Evolutionary conservation across 2,797 vertebrate genomes (phyloP).

Genomic region (Lithobates pipiens): DNA sequence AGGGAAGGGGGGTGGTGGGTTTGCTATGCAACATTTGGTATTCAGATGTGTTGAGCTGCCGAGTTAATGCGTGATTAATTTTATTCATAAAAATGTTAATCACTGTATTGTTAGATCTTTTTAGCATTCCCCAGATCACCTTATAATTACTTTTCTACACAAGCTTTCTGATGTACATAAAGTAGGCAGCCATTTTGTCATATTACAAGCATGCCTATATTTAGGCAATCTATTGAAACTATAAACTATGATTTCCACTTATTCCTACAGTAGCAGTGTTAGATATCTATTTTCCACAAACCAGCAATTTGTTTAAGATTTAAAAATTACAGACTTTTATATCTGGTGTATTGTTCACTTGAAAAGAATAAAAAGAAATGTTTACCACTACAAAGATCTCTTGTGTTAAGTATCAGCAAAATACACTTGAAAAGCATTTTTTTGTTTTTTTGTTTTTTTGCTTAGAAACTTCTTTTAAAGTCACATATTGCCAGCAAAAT

Average conservation of each 20-base stretch:
- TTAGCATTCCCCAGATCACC: conserved; percentile 76
- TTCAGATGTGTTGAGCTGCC: conserved; percentile 73
- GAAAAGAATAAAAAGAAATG: conserved; percentile 27
- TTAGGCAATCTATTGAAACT: conserved; percentile 73
- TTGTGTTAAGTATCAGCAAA: not conserved
- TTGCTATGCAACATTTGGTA: conserved; percentile 73
- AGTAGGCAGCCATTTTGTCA: conserved; percentile 71
- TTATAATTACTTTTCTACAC: conserved; percentile 75
- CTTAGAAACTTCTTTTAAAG: conserved; percentile 53
- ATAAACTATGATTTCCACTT: conserved; percentile 53
- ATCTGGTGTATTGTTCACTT: conserved; percentile 62
- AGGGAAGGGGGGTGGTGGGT: not conserved
- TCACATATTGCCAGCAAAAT: conserved; percentile 59
- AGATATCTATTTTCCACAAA: conserved; percentile 21
- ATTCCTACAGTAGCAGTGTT: conserved; percentile 31
- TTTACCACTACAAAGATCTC: conserved; percentile 50
- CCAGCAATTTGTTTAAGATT: conserved; percentile 55
- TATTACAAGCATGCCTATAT: conserved; percentile 68
- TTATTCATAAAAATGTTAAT: conserved; percentile 88
- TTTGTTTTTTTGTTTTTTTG: not conserved
- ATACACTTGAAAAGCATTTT: conserved; percentile 57
- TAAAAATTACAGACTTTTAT: conserved; percentile 57
- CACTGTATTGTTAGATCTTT: conserved; percentile 79
- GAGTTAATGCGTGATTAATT: conserved; percentile 83
- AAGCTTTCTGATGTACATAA: conserved; percentile 73